These are phyloP conservation scores for Hofmannophila pseudospretella DNA, from an alignment of 2,888 invertebrate genomes.

Conservation along the genomic window DNA sequence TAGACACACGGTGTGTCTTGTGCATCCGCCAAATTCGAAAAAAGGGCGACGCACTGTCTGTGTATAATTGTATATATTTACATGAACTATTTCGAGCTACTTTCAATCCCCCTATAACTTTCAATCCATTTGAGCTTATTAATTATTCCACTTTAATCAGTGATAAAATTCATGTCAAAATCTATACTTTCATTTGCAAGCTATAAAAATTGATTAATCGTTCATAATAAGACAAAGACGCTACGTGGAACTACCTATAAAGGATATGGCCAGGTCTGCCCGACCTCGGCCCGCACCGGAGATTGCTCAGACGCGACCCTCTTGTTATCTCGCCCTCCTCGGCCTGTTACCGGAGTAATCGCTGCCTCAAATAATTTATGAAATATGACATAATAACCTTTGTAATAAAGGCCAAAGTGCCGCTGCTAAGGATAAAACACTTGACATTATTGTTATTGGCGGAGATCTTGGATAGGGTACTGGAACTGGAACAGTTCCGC, in stretches of 20 bases:
- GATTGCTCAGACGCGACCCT: conserved; percentile 26
- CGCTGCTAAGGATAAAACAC: conserved; percentile 45
- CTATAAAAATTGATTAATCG: conserved; percentile 3
- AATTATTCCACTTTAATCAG: too few relatives aligned
- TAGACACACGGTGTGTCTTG: too few relatives aligned
- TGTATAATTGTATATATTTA: too few relatives aligned
- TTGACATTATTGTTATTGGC: conserved; percentile 50
- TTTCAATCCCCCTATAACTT: too few relatives aligned
- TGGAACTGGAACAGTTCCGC: conserved; percentile 8
- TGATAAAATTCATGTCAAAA: too few relatives aligned
- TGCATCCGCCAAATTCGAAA: too few relatives aligned
- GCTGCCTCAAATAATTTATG: conserved; percentile 64
- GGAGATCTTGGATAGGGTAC: conserved; percentile 26
- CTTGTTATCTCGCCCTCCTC: conserved; percentile 42
- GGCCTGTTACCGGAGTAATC: conserved; percentile 41
- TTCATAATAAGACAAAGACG: conserved; percentile 4
- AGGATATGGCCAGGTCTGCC: conserved; percentile 1
- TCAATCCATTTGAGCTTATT: too few relatives aligned
- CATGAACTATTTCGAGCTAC: too few relatives aligned
- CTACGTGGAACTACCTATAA: background rate
- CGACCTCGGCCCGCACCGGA: conserved; percentile 17
- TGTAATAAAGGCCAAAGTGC: conserved; percentile 54
- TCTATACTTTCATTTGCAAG: too few relatives aligned
- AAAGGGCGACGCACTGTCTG: too few relatives aligned
- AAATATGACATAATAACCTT: conserved; percentile 66